Base-by-base conservation (phyloP, 2,888 invertebrate genomes). In the Diogma glabrata region DNA sequence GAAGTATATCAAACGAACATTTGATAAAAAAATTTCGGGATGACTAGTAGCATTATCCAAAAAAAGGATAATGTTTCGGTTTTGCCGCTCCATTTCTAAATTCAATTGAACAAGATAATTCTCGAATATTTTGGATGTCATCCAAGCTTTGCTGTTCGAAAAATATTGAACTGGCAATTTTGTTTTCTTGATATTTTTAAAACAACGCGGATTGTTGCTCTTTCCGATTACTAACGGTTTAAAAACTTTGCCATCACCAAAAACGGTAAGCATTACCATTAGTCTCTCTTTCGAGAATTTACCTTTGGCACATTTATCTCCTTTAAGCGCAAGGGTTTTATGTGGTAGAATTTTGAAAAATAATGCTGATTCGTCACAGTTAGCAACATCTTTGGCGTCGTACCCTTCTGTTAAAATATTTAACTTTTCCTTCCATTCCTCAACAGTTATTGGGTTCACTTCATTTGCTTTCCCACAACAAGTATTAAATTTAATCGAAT, bases 271-370 rank as follows among this genome's bases (percentile, higher is more conserved):
- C 12, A 47, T 17, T 19, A 47, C 5, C 8, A 30, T 30, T 19
- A 47, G 30, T 19, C 47, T 16, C 19, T 47, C 30, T 19, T 47
- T 47, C 12, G 47, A 47, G 10, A 28, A 28, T 47, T 47, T 47
- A 9, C 47, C 30, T 17, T 30, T 28, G 10, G 16, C 3, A 2
- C 33, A 48, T 20, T 48, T 48, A 19, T 30, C 48, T 8, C 26
- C 26, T 16, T 47, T 47, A n/a, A 23, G 12, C 12, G 7, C 7
- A 5, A 47, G 9, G 12, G 30, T 4, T 19, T 30, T 48, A 24
- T 48, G 16, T 30, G 30, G 48, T 17, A 48, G 20, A 8, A 26
- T 26, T 17, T 30, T 26, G n/a, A 17, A 48, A 19, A 48, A 48
- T 3, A 48, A 19, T 3, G 33, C 48, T 3, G 48, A 19, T 17